These are phyloP conservation scores for Pheosia gnoma DNA, from an alignment of 2,888 invertebrate species.

Conservation along the genomic window DNA sequence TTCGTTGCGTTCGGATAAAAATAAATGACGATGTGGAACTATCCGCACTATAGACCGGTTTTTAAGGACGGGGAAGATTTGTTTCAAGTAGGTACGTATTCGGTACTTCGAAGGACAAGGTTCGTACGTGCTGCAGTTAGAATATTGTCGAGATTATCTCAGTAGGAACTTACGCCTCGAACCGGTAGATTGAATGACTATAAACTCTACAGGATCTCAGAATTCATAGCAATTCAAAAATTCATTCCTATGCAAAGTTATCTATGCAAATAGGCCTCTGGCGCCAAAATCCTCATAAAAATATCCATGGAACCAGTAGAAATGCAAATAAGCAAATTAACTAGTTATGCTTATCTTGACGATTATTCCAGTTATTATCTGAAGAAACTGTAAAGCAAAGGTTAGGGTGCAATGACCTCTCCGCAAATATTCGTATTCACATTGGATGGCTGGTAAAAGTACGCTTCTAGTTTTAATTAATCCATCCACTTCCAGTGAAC, in stretches of 20 bases:
- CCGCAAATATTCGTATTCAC: neutral
- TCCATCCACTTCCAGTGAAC: too few species aligned
- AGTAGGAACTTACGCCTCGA: too few species aligned
- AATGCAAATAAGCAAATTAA: constrained; percentile 35
- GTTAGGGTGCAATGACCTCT: constrained; percentile 22
- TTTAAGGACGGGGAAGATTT: too few species aligned
- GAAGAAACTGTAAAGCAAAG: constrained; percentile 10
- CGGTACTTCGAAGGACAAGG: too few species aligned
- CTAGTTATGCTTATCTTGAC: constrained; percentile 14
- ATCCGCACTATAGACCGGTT: too few species aligned
- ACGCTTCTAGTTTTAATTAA: too few species aligned
- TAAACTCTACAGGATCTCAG: too few species aligned
- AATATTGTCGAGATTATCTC: too few species aligned
- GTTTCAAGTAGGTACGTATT: too few species aligned
- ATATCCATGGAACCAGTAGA: constrained; percentile 12
- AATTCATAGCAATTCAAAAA: neutral
- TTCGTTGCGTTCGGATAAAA: neutral
- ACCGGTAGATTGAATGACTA: too few species aligned
- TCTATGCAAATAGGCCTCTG: constrained; percentile 21
- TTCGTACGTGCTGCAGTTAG: too few species aligned
- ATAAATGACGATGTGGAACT: too few species aligned
- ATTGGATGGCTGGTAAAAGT: neutral
- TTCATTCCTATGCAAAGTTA: neutral
- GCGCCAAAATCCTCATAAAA: constrained; percentile 11
- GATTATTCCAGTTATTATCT: neutral